Base-by-base conservation (phyloP, 2,888 invertebrate genomes). In the Cosmopolites sordidus region DNA sequence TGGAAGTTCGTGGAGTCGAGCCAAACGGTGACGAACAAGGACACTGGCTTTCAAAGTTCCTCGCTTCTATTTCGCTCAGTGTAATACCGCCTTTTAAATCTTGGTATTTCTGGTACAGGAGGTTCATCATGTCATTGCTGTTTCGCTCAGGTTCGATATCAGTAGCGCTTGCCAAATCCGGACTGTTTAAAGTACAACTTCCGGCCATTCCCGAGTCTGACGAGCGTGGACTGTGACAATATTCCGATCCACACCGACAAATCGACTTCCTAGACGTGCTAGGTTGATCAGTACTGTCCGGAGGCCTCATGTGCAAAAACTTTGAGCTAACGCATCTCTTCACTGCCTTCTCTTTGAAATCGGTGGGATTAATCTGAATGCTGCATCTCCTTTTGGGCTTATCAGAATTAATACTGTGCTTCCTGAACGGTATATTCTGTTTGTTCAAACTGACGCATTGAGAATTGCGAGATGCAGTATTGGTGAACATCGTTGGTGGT, bases 121-220 rank as follows among this genome's bases (percentile, higher is more conserved):
- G 30, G 30, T 61, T 58, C 50, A 51, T 56, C 63, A 69, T 66
- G 52, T 68, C 66, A 37, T 60, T 60, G 51, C 69, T 68, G 48
- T 60, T 64, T 22, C 67, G 58, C 51, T 66, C 64, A 48, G 63
- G 66, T 2, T 58, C 58, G 6, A 62, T 53, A 46, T 69, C 68
- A 54, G 66, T 65, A 1, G 60, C 49, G 41, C 63, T 62, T 3
- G 66, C 64, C n/a, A 83, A 76, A 71, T 86, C 86, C 0, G 87
- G 86, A 1, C 87, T 86, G 3, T 86, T 81, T 55, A 87, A 76
- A 50, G 84, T 83, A 66, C 85, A 88, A 73, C 89, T 89, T 17
- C 90, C 91, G 1, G 89, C 91, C 75, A 92, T 87, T 16, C 92
- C 92, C 0, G 90, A 91, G 70, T 89, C 88, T 12, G 91, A 90